phyloP scores from a whole-genome alignment of 1,140 invertebrate genomes.

The Drosophila lowei region DNA sequence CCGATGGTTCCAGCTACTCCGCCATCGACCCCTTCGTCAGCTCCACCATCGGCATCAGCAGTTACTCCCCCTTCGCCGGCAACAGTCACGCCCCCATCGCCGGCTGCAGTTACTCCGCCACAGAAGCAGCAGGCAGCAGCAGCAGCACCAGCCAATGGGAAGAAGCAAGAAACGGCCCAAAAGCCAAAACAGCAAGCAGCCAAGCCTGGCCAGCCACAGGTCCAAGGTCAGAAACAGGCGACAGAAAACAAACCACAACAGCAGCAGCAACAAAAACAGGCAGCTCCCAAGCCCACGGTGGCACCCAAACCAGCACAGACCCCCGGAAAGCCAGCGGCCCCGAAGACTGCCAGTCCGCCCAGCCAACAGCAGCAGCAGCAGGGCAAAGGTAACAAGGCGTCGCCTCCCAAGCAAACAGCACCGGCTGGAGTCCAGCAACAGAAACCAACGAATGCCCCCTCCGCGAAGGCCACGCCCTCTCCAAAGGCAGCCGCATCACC shows the following conservation, averaged over 20 bases:
- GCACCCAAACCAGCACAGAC: constrained; percentile 29
- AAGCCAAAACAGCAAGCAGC: constrained; percentile 42
- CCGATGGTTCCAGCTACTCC: constrained; percentile 21
- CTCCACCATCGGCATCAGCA: constrained; percentile 21
- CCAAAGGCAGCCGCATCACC: constrained; percentile 47
- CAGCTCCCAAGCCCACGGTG: constrained; percentile 35
- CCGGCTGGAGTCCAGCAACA: constrained; percentile 39
- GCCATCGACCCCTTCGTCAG: constrained; percentile 26
- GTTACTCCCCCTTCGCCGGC: constrained; percentile 29
- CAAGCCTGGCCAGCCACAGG: constrained; percentile 11
- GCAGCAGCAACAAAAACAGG: constrained; percentile 44
- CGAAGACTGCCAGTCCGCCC: constrained; percentile 14
- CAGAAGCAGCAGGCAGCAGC: constrained; percentile 19
- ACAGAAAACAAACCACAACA: constrained; percentile 28
- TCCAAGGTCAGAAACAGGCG: constrained; percentile 36
- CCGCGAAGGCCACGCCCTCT: constrained; percentile 49
- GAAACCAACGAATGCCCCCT: constrained; percentile 49
- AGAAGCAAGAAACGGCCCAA: constrained; percentile 48
- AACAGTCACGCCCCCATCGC: constrained; percentile 13
- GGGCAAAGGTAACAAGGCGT: constrained; percentile 49
- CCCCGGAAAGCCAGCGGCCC: constrained; percentile 23
- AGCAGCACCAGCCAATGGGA: constrained; percentile 13
- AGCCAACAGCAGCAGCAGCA: constrained; percentile 35
- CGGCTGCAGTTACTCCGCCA: constrained; percentile 3
- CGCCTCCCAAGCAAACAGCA: constrained; percentile 55